Evolutionary conservation across 2,797 vertebrate genomes (phyloP).

Genomic region (Cyprinodon diabolis): DNA sequence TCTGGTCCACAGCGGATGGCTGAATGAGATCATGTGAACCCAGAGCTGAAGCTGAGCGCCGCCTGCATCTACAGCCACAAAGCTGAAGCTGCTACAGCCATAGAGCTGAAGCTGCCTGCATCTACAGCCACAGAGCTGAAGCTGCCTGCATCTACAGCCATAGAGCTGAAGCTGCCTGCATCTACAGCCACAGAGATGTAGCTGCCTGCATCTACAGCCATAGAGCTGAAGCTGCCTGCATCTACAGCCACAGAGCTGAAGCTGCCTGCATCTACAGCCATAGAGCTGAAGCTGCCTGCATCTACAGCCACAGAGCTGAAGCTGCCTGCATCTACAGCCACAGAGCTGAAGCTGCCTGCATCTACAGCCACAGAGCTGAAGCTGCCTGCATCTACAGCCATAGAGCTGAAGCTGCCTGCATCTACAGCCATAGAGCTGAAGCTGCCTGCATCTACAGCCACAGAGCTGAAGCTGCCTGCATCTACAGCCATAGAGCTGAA

Average conservation of each 20-base stretch:
- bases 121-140: conserved; percentile 6
- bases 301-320: conserved; percentile 6
- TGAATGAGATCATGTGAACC: not conserved
- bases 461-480: conserved; percentile 37
- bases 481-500: conserved; percentile 6
- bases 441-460: too few species aligned
- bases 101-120: conserved; percentile 37
- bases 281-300: conserved; percentile 37
- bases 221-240: conserved; percentile 37
- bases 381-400: too few species aligned
- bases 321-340: too few species aligned
- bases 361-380: conserved; percentile 6
- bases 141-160: too few species aligned
- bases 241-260: conserved; percentile 6
- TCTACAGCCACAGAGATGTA: conserved; percentile 4
- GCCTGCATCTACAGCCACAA: conserved; percentile 12
- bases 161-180: conserved; percentile 37
- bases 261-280: too few species aligned
- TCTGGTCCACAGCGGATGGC: not conserved
- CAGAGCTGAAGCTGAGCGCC: conserved; percentile 26
- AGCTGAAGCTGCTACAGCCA: too few species aligned
- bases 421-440: conserved; percentile 6
- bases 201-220: too few species aligned
- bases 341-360: conserved; percentile 37
- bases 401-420: conserved; percentile 37